phyloP scores from a whole-genome alignment of 2,797 vertebrate genomes.

The Acrossocheilus wenchowensis region DNA sequence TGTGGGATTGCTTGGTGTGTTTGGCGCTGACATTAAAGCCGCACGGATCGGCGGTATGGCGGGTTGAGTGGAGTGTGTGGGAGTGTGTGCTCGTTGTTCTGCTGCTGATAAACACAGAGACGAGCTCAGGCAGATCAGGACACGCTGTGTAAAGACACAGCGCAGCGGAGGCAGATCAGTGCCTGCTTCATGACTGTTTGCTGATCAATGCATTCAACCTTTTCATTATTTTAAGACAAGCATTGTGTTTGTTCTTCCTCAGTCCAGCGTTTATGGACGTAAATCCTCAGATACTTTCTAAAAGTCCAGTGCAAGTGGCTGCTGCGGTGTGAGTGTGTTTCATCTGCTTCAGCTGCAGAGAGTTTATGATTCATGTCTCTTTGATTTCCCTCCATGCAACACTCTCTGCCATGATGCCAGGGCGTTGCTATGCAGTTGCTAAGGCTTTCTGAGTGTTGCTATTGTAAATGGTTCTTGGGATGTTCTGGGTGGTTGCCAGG shows the following conservation, averaged over 20 bases:
- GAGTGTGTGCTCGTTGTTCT: slow-evolving; percentile 37
- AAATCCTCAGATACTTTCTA: background rate
- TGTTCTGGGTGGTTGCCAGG: background rate
- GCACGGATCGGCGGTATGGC: background rate
- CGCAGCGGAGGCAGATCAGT: background rate
- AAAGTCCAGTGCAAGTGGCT: background rate
- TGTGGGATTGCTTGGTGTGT: background rate
- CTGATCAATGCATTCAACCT: background rate
- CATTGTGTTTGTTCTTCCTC: background rate
- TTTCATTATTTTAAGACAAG: background rate
- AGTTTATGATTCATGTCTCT: background rate
- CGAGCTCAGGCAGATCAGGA: slow-evolving; percentile 8
- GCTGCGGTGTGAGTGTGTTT: background rate
- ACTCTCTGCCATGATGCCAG: background rate
- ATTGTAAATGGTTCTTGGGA: background rate
- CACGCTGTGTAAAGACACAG: background rate
- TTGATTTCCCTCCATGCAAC: too few relatives aligned
- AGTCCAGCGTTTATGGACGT: background rate
- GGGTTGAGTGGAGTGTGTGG: slow-evolving; percentile 5
- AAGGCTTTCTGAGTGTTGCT: background rate
- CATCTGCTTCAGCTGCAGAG: background rate
- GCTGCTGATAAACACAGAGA: slow-evolving; percentile 19
- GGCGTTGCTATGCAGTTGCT: background rate
- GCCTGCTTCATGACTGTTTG: background rate
- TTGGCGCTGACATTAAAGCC: slow-evolving; percentile 18